These are phyloP conservation scores for Tachysurus vachellii DNA, from an alignment of 2,113 vertebrate species.

Conservation along the genomic window DNA sequence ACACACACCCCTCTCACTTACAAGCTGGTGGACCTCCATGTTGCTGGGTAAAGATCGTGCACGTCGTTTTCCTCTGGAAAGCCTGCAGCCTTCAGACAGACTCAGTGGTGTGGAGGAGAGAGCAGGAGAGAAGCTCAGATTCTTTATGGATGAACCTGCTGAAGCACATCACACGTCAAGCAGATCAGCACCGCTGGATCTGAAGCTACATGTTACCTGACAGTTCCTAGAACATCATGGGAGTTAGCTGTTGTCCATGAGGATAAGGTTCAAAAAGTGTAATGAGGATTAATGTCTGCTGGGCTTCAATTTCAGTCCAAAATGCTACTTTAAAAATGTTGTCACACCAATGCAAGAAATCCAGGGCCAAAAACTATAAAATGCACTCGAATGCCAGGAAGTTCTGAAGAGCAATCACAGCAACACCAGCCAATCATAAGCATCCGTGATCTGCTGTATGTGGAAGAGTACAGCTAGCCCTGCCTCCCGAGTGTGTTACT, in stretches of 20 bases:
- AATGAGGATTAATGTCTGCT: background rate
- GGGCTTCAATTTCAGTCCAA: too few relatives aligned
- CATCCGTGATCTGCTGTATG: background rate
- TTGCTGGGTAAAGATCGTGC: constrained; percentile 49
- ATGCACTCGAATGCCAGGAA: too few relatives aligned
- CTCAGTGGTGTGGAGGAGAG: constrained; percentile 39
- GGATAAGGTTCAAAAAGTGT: background rate
- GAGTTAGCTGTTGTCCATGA: background rate
- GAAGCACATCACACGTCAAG: background rate
- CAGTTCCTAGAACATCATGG: background rate
- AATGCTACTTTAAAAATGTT: too few relatives aligned
- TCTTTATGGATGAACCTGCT: constrained; percentile 15
- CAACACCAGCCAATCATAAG: background rate
- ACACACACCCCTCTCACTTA: background rate
- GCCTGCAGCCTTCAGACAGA: background rate
- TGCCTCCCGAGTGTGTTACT: background rate
- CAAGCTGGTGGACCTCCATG: constrained; percentile 29
- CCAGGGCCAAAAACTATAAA: too few relatives aligned
- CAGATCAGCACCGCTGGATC: too few relatives aligned
- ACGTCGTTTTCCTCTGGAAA: constrained; percentile 36
- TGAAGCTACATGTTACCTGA: background rate
- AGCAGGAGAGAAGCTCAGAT: constrained; percentile 43
- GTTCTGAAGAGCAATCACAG: too few relatives aligned
- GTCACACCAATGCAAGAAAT: too few relatives aligned
- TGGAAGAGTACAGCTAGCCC: background rate